phyloP scores from a whole-genome alignment of 1,140 invertebrate genomes.

The Zaprionus ornatus region DNA sequence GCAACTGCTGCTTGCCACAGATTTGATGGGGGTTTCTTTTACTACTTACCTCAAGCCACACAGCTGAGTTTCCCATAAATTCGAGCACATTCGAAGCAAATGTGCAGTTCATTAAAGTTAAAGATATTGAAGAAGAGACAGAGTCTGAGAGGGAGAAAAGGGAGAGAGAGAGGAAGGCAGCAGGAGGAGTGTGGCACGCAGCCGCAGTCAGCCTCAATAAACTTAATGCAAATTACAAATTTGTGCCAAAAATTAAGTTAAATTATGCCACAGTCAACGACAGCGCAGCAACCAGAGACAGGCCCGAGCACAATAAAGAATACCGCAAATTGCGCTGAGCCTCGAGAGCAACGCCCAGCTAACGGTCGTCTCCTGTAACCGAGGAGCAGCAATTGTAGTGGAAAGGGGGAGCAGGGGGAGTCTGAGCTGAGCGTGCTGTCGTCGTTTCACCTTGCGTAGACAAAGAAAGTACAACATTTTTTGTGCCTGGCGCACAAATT shows the following conservation, averaged over 20 bases:
- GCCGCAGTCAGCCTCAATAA: constrained; percentile 48
- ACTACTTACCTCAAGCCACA: constrained; percentile 33
- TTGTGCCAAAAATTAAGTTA: constrained; percentile 79
- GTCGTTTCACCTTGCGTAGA: constrained; percentile 20
- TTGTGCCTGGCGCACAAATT: constrained; percentile 60
- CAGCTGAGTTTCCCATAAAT: constrained; percentile 56
- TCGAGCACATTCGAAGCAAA: constrained; percentile 37
- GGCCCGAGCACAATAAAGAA: constrained; percentile 54
- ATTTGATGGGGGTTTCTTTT: constrained; percentile 38
- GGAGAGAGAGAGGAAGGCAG: background rate
- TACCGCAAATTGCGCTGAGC: constrained; percentile 65
- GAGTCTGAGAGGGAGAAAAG: background rate
- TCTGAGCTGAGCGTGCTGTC: background rate
- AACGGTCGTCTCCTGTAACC: constrained; percentile 38
- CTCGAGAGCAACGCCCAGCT: constrained; percentile 49
- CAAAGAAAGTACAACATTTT: constrained; percentile 55
- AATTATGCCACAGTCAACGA: constrained; percentile 67
- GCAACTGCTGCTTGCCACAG: constrained; percentile 37
- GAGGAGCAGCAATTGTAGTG: background rate
- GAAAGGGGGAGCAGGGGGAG: background rate
- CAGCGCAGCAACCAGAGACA: background rate
- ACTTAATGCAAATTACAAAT: constrained; percentile 81
- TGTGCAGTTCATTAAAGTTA: constrained; percentile 34
- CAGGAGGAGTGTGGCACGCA: background rate
- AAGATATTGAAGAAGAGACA: constrained; percentile 7